A percentile compares a stretch with the other conserved stretches of the same genome.
phyloP scores from a whole-genome alignment of 2,113 vertebrate species.

The Centropristis striata region DNA sequence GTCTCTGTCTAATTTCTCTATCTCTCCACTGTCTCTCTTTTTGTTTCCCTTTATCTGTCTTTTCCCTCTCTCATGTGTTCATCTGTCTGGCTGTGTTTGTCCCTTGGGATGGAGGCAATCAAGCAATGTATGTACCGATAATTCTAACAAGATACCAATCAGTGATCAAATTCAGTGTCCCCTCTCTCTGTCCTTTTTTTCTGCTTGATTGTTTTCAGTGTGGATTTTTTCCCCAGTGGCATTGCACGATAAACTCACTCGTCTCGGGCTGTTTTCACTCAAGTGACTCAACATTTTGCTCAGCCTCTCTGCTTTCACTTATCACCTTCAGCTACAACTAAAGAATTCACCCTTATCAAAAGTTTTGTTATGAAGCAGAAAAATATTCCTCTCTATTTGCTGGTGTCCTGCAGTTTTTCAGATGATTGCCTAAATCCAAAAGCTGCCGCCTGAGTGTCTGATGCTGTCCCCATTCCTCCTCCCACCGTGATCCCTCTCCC shows the following conservation, averaged over 20 bases:
- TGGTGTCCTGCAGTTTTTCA: conserved; percentile 55
- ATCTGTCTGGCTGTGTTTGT: conserved; percentile 15
- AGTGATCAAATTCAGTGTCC: conserved; percentile 10
- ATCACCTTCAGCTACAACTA: neutral
- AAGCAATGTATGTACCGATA: neutral
- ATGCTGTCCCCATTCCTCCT: conserved; percentile 45
- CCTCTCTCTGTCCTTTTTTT: conserved; percentile 1
- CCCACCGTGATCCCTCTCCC: conserved; percentile 26
- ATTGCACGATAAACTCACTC: neutral
- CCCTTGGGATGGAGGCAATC: neutral
- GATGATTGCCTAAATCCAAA: conserved; percentile 57
- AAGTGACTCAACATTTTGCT: neutral
- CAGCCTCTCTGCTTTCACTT: neutral
- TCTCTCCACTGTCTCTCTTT: neutral
- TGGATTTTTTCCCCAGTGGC: neutral
- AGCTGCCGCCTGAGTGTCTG: conserved; percentile 36
- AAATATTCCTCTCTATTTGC: conserved; percentile 3
- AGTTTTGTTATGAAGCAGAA: conserved; percentile 22
- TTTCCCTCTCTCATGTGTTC: neutral
- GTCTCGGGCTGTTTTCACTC: neutral
- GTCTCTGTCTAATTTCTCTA: conserved; percentile 18
- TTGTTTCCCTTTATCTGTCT: conserved; percentile 13
- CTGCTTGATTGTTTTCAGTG: neutral
- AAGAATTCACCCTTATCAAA: conserved; percentile 8
- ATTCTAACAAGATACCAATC: conserved; percentile 19